Percentiles rank a stretch among this genome's conserved stretches.
phyloP scores from a whole-genome alignment of 2,888 invertebrate species.

The Acleris emargana region DNA sequence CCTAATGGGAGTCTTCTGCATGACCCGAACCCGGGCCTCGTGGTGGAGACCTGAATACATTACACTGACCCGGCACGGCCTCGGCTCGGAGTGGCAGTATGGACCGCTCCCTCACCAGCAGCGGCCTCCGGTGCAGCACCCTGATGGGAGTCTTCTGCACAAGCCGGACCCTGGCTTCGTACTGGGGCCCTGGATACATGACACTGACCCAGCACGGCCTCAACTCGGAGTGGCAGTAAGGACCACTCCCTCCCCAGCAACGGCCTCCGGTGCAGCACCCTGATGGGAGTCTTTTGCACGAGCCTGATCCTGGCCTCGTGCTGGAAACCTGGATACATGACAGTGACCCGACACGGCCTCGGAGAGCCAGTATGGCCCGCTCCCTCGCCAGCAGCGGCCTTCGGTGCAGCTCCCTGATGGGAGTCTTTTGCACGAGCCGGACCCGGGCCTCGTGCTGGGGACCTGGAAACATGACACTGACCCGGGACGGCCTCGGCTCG shows the following conservation, averaged over 20 bases:
- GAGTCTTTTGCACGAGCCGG: constrained; percentile 92
- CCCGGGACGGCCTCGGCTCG: constrained; percentile 80
- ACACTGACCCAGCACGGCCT: constrained; percentile 69
- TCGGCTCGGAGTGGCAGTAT: constrained; percentile 85
- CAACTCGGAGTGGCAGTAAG: constrained; percentile 84
- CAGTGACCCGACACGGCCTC: constrained; percentile 68
- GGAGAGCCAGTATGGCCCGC: constrained; percentile 84
- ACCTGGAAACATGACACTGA: constrained; percentile 29
- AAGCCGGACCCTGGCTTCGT: constrained; percentile 82
- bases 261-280: constrained; percentile 93
- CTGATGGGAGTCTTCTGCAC: constrained; percentile 94
- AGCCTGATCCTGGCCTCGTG: constrained; percentile 82
- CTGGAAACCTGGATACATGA: no score
- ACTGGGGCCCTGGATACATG: not conserved
- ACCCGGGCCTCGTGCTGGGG: constrained; percentile 66
- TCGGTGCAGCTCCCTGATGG: constrained; percentile 94
- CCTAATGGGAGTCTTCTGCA: constrained; percentile 94
- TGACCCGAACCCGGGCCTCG: constrained; percentile 81
- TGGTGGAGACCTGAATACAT: not conserved
- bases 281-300: constrained; percentile 93
- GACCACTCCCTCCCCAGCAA: constrained; percentile 86
- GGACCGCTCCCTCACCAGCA: constrained; percentile 86
- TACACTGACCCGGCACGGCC: constrained; percentile 66
- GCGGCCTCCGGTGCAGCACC: constrained; percentile 93
- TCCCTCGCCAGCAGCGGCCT: constrained; percentile 89